A percentile compares a stretch with the other conserved stretches of the same genome.
Evolutionary conservation across 1,140 invertebrate species (phyloP).

Genomic region (Apolygus lucorum): DNA sequence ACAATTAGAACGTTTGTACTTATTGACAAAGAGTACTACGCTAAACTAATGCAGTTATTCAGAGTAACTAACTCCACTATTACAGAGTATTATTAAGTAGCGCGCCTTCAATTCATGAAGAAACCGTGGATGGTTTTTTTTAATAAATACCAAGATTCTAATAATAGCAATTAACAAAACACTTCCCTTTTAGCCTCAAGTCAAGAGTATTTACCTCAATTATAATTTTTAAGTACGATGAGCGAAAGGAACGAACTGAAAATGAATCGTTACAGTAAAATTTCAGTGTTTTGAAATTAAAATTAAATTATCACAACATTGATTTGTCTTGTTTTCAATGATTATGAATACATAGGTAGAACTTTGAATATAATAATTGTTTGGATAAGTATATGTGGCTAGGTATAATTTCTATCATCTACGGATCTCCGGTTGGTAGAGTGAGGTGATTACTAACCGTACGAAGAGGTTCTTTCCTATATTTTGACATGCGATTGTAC

Average conservation of each 20-base stretch:
- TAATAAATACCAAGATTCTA: not conserved
- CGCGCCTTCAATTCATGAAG: constrained; percentile 7
- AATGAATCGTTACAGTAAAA: not conserved
- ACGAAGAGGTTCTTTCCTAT: too few species aligned
- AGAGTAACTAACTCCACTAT: not conserved
- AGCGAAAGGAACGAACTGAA: not conserved
- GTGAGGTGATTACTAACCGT: not conserved
- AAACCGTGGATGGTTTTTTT: not conserved
- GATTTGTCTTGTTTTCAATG: constrained; percentile 10
- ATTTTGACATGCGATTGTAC: not conserved
- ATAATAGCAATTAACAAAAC: not conserved
- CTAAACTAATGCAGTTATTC: not conserved
- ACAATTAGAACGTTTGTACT: not conserved
- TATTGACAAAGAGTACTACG: not conserved
- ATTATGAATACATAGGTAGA: not conserved
- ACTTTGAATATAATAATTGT: not conserved
- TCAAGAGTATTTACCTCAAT: not conserved
- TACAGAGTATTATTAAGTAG: not conserved
- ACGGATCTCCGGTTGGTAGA: not conserved
- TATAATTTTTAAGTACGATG: not conserved
- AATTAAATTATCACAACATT: constrained; percentile 4
- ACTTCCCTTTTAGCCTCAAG: not conserved
- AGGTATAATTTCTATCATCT: not conserved
- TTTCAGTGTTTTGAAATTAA: not conserved
- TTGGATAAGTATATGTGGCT: not conserved